A percentile compares a stretch with the other conserved stretches of the same genome.
These are phyloP conservation scores for Autographa gamma DNA, from an alignment of 2,888 invertebrate genomes.

Conservation along the genomic window DNA sequence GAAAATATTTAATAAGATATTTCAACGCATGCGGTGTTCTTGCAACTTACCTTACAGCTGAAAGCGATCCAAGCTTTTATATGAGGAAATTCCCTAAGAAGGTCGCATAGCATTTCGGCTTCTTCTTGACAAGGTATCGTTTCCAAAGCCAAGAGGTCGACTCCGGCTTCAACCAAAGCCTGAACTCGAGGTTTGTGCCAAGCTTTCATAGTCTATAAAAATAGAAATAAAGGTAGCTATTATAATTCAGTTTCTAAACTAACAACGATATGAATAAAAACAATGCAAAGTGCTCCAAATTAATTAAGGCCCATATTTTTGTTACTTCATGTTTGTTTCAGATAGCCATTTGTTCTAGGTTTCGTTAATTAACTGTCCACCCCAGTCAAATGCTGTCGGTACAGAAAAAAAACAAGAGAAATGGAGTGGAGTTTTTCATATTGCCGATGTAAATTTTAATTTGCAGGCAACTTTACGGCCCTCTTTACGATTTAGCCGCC, in stretches of 20 bases:
- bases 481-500: constrained; percentile 87
- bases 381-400: constrained; percentile 80
- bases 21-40: constrained; percentile 7
- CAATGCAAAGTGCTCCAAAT: constrained; percentile 52
- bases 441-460: constrained; percentile 88
- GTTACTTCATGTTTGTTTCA: constrained; percentile 71
- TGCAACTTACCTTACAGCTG: constrained; percentile 92
- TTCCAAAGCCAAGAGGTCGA: constrained; percentile 96
- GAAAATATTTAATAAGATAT: constrained; percentile 7
- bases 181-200: constrained; percentile 96
- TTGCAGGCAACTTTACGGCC: constrained; percentile 86
- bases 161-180: constrained; percentile 93
- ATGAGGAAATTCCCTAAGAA: constrained; percentile 93
- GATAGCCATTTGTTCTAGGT: constrained; percentile 81
- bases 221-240: background rate
- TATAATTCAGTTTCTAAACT: constrained; percentile 14
- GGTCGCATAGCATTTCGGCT: constrained; percentile 94
- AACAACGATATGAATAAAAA: constrained; percentile 33
- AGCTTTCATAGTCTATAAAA: constrained; percentile 89
- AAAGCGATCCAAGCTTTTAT: constrained; percentile 96
- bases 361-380: constrained; percentile 86
- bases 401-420: constrained; percentile 79
- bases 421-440: constrained; percentile 85
- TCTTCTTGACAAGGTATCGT: constrained; percentile 97
- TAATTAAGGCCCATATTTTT: constrained; percentile 60